Evolutionary conservation across 1,140 invertebrate genomes (phyloP), one percentile per base, ranked within the genome.

Genomic region (Fopius arisanus): DNA sequence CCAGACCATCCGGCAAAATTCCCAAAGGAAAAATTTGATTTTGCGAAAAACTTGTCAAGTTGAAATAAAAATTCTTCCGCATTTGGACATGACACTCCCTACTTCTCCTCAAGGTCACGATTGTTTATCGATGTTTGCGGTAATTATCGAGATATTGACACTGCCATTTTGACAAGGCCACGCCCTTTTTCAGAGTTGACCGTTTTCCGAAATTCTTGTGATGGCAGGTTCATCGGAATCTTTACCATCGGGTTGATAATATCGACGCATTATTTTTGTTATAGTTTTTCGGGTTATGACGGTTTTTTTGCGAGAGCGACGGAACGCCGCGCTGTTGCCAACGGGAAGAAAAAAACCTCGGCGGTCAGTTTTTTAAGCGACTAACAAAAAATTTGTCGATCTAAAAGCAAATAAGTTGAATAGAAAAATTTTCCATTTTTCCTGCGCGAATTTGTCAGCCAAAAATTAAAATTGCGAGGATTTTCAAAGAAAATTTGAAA

Each of bases 121-220:
- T 23, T 19, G 6, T 29, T 68, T n/a, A 2, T 14, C 41, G 16
- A 26, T 33, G 26, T 59, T 23, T 40, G 31, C 5, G 31, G 31
- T 14, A 26, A 4, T 31, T 51, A 6, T 26, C 19, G 16, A 33
- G 48, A 54, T 67, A 68, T 62, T 29, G 16, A 73, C 28, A 59
- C 48, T 33, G 51, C 66, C 66, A 62, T 73, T 68, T 68, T 73
- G 51, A n/a, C 21, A 65, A 62, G 54, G 66, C 72, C 72, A 73
- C 72, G 72, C 72, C 72, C 72, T 73, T 43, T 68, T 73, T 62
- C 51, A 28, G 33, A 16, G 31, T 21, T 1, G 9, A 14, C 6
- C 6, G 14, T 41, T 67, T 68, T 41, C 51, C 0, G 68, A 68
- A 73, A 73, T 62, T 73, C n/a, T 7, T 48, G 14, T 16, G 23